Percentiles rank a stretch among this genome's conserved stretches.
Evolutionary conservation across 1,140 invertebrate species (phyloP).

Genomic region (Nylanderia fulva): DNA sequence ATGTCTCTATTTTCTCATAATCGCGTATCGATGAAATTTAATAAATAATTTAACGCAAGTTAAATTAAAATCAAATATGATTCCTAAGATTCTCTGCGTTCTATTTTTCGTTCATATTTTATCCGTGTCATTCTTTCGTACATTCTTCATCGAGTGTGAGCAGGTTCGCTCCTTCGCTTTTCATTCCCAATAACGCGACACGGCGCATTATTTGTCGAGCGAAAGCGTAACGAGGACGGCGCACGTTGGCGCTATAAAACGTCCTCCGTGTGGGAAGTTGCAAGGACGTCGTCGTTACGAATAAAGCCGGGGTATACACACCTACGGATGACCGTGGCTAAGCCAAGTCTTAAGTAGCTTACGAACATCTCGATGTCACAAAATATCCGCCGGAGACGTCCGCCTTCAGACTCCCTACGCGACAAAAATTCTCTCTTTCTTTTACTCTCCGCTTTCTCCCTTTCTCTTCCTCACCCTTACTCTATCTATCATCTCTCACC

Average conservation of each 20-base stretch:
- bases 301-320: conserved; percentile 67
- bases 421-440: conserved; percentile 36
- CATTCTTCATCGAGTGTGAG: neutral
- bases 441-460: neutral
- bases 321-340: conserved; percentile 38
- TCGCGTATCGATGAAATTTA: neutral
- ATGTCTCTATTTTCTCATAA: neutral
- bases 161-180: conserved; percentile 22
- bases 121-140: too few species aligned
- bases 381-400: conserved; percentile 52
- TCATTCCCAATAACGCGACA: conserved; percentile 48
- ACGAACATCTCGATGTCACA: conserved; percentile 67
- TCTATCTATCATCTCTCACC: conserved; percentile 36
- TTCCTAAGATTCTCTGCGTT: too few species aligned
- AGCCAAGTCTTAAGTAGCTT: conserved; percentile 68
- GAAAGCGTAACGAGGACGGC: conserved; percentile 74
- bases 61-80: too few species aligned
- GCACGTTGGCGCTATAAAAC: conserved; percentile 72
- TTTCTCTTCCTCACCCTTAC: neutral
- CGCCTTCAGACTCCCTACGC: conserved; percentile 23
- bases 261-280: conserved; percentile 74
- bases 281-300: conserved; percentile 76
- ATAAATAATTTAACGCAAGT: neutral
- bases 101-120: too few species aligned
- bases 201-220: conserved; percentile 23